Evolutionary conservation across 1,140 invertebrate species (phyloP), one percentile per base, ranked within the genome.

Genomic region (Pogonomyrmex barbatus): DNA sequence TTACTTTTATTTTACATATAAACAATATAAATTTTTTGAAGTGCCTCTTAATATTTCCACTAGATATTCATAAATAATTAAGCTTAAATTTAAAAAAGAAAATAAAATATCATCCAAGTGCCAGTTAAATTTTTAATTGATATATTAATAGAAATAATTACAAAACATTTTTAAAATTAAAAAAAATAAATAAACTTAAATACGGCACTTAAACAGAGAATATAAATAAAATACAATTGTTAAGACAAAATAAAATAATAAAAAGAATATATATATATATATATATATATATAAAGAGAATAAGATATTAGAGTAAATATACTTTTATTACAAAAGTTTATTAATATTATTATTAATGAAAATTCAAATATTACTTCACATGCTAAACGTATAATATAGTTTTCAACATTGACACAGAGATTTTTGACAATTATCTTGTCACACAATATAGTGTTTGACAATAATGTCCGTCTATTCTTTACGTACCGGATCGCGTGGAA

Each of bases 401-500:
- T 17, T 33, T n/a, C 36, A n/a, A 83, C 10, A 36, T 12, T 75
- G 9, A 24, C 30, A 45, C 3, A 30, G 12, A 75, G n/a, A 36
- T 0, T 9, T 70, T 50, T 8, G 14, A 76, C 39, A 68, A 4
- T 67, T 79, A 17, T 56, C 1, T 4, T 12, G 8, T 17, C 39
- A 30, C n/a, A 10, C 24, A 10, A 24, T 0, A 1, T 10, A 24
- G 2, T 14, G 3, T 12, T 50, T n/a, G 17, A 75, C 36, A 4
- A 9, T 6, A 8, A 77, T 47, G 30, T 85, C 17, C 42, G 8
- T 39, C 10, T 12, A 12, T 56, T 60, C 17, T 63, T 24, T 60
- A 79, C 88, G 30, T 76, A 89, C 88, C 77, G 30, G 17, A 60
- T 81, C 60, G 36, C 50, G 52, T n/a, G 45, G 42, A 78, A 85